Base-by-base conservation (phyloP, 2,888 invertebrate genomes). In the Furcula furcula region DNA sequence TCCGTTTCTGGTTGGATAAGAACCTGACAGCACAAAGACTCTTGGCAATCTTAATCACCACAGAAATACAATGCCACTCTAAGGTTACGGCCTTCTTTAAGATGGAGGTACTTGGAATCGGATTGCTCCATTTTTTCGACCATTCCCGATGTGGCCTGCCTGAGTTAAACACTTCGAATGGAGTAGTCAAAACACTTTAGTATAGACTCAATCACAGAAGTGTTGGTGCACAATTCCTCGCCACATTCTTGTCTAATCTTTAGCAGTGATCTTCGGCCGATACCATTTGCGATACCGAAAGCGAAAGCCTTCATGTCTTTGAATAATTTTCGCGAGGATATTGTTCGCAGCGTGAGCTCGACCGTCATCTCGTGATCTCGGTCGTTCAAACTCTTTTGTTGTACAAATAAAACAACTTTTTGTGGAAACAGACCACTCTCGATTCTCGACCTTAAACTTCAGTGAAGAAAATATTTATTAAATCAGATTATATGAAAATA, bases 261-360 rank as follows among this genome's bases (percentile, higher is more conserved):
- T 43, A 38, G 37, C 43, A 34, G 53, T 55, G 60, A 70, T 73
- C 74, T 54, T 48, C 39, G 45, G 46, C 49, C 44, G 55, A 49
- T 50, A 55, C 63, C 54, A 57, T 55, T 51, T 61, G 55, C 49
- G 46, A 52, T 48, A 69, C 50, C n/a, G 46, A 50, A 45, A 69
- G 81, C 80, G 85, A 87, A 87, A 87, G 87, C n/a, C n/a, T n/a
- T 83, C 70, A 71, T 65, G 70, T 65, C 63, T 77, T 75, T 65
- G 72, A 81, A 83, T 80, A 76, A 78, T 84, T 76, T 84, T 78
- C 70, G 78, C 82, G 65, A 77, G 69, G 71, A 81, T 77, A 86
- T 86, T 80, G 81, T 81, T 82, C 86, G 59, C 86, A 81, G 85
- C 82, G 63, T 72, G 85, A 73, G 64, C 50, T 9, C 11, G n/a